Percentiles rank a stretch among this genome's conserved stretches.
Conservation (phyloP, 2,888 invertebrate species). For the Beris chalybata region DNA sequence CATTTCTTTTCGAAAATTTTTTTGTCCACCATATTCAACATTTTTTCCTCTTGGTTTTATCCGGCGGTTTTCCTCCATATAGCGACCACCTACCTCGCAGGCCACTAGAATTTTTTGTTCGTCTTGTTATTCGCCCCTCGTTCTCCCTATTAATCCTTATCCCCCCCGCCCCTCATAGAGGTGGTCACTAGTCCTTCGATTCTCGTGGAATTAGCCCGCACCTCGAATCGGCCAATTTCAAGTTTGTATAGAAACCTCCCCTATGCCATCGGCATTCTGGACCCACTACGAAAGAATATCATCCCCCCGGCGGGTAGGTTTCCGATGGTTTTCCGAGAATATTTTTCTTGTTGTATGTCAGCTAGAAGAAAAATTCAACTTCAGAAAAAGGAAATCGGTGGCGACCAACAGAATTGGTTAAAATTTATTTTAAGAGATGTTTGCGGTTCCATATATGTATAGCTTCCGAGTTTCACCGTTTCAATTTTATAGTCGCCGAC, state of each 20-base stretch:
- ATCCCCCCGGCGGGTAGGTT: conserved; percentile 1
- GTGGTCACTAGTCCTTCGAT: conserved; percentile 2
- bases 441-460: conserved; percentile 2
- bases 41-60: background rate
- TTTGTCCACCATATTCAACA: background rate
- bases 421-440: conserved; percentile 11
- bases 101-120: conserved; percentile 8
- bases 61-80: conserved; percentile 1
- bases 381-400: conserved; percentile 12
- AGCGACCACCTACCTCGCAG: background rate
- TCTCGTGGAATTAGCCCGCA: conserved; percentile 6
- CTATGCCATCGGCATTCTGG: background rate
- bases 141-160: no score
- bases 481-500: background rate
- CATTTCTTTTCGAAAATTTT: conserved; percentile 19
- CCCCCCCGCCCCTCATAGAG: background rate
- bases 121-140: background rate
- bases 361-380: conserved; percentile 12
- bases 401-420: conserved; percentile 2
- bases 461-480: background rate
- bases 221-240: conserved; percentile 22
- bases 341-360: conserved; percentile 14
- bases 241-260: conserved; percentile 13
- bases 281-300: conserved; percentile 6
- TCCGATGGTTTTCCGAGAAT: background rate